Evolutionary conservation across 2,113 vertebrate species (phyloP).

Genomic region (Toxostoma redivivum): DNA sequence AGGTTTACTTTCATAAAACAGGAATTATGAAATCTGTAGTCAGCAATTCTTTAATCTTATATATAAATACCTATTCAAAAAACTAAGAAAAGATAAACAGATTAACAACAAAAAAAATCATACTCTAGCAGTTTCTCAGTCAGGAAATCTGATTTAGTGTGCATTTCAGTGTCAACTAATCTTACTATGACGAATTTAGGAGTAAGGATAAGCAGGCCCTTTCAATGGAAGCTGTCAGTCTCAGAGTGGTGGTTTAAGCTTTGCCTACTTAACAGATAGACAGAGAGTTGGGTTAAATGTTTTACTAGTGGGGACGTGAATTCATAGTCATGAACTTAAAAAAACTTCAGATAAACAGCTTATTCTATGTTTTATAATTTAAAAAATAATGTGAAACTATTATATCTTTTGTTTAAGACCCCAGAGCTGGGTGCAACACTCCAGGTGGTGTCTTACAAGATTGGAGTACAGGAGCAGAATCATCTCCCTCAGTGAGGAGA

Average conservation of each 20-base stretch:
- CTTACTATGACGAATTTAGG: background rate
- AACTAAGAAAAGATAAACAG: background rate
- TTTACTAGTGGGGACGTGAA: background rate
- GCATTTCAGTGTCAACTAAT: background rate
- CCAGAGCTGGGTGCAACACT: background rate
- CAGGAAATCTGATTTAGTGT: background rate
- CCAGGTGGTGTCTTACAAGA: background rate
- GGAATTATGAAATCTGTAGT: background rate
- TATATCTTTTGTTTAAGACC: background rate
- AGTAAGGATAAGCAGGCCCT: background rate
- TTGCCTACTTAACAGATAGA: background rate
- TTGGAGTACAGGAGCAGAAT: background rate
- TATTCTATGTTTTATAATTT: background rate
- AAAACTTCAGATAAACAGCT: background rate
- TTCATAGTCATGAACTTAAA: background rate
- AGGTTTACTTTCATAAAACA: background rate
- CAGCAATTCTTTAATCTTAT: background rate
- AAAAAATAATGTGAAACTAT: background rate
- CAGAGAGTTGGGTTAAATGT: background rate
- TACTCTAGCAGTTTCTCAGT: background rate
- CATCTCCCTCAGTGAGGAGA: rapidly evolving
- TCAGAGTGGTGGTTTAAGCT: background rate
- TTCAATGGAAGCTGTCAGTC: background rate
- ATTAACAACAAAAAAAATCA: background rate
- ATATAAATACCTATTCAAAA: background rate